Percentiles rank a stretch among this genome's conserved stretches.
phyloP scores from a whole-genome alignment of 2,888 invertebrate genomes.

The Cinara cedri region DNA sequence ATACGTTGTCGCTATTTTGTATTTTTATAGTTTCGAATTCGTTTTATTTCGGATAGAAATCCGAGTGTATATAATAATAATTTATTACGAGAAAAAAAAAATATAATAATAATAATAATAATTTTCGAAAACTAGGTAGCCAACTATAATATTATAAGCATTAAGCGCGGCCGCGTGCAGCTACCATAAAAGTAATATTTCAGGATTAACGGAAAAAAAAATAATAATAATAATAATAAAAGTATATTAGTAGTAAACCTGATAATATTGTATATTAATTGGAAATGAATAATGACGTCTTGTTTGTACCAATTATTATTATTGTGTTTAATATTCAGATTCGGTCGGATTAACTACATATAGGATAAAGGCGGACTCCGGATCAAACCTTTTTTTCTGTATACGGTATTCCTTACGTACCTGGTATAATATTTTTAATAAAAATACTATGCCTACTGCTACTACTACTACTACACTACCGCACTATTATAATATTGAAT shows the following conservation, averaged over 20 bases:
- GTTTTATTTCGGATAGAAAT: not conserved
- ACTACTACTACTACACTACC: too few relatives aligned
- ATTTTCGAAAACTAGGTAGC: not conserved
- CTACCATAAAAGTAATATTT: conserved; percentile 24
- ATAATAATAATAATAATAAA: too few relatives aligned
- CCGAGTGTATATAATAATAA: conserved; percentile 4
- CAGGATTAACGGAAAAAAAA: too few relatives aligned
- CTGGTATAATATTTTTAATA: too few relatives aligned
- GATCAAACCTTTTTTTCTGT: not conserved
- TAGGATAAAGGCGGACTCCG: not conserved
- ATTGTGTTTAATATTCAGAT: not conserved
- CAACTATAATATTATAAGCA: too few relatives aligned
- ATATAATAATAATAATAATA: too few relatives aligned
- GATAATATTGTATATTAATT: conserved; percentile 29
- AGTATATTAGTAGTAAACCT: not conserved
- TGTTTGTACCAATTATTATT: not conserved
- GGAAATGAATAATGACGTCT: conserved; percentile 28
- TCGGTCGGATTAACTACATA: not conserved
- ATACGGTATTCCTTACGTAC: not conserved
- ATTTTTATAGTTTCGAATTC: too few relatives aligned
- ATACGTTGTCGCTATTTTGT: too few relatives aligned
- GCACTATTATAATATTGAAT: conserved; percentile 1
- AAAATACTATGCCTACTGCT: too few relatives aligned
- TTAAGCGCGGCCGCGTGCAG: too few relatives aligned
- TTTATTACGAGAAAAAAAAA: not conserved